Conservation (phyloP, 2,113 vertebrate species). For the Anarrhichthys ocellatus region DNA sequence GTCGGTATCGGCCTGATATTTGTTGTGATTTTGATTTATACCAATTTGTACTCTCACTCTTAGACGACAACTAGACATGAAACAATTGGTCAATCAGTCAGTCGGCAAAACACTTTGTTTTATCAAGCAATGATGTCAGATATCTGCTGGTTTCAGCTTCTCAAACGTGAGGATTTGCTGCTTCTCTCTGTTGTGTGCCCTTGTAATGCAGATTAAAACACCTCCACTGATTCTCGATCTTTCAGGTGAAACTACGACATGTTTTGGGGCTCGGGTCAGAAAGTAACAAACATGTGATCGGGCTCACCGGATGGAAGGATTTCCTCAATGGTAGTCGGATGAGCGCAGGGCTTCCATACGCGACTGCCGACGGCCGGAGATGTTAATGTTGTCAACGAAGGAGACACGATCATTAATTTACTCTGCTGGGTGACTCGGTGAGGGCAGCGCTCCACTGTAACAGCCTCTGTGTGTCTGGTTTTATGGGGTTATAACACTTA, state of each 20-base stretch:
- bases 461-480: conserved; percentile 12
- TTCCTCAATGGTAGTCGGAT: not conserved
- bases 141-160: not conserved
- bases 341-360: not conserved
- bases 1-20: not conserved
- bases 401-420: conserved; percentile 53
- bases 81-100: not conserved
- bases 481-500: conserved; percentile 49
- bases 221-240: not conserved
- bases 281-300: not conserved
- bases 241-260: not conserved
- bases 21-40: not conserved
- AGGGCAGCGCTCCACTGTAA: conserved; percentile 11
- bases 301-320: not conserved
- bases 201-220: not conserved
- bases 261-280: not conserved
- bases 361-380: conserved; percentile 27
- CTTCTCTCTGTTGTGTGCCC: not conserved
- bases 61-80: not conserved
- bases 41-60: not conserved
- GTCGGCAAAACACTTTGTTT: not conserved
- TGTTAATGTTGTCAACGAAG: conserved; percentile 35
- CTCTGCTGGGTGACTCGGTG: not conserved
- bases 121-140: not conserved
- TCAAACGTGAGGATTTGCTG: not conserved